Evolutionary conservation across 2,113 vertebrate species (phyloP), one percentile per base, ranked within the genome.

Genomic region (Amphiprion percula): DNA sequence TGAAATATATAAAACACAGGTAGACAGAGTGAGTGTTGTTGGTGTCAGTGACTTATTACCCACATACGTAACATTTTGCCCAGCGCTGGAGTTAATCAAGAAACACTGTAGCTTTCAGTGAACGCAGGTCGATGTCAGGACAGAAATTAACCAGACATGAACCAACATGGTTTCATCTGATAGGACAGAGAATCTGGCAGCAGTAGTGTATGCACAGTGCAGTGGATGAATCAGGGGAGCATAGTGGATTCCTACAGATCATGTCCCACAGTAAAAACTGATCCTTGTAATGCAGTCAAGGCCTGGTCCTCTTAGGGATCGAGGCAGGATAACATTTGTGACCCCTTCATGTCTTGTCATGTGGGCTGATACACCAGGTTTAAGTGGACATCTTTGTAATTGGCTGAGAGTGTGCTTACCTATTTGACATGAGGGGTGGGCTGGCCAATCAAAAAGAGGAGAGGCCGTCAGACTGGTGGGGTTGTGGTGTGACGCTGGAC

Each of bases 381-480:
- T 60, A 0, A n/a, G n/a, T 15, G 12, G 4, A 26, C 9, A 55
- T 14, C 3, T 17, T 59, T 46, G 52, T 56, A 46, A 94, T 77
- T 92, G 93, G 90, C 39, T 41, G 10, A 21, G 47, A 60, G 1
- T 3, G 23, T 46, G 24, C 65, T 65, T 49, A 79, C 71, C 64
- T 80, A 44, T 23, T 62, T 82, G 82, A 82, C 24, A 77, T 21
- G 54, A 66, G 37, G 28, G 8, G 7, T 24, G 61, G 5, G 44
- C 11, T 0, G 37, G 46, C 93, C 88, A 94, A 88, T 93, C 74
- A 61, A 64, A n/a, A 14, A n/a, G 28, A 23, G 5, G 44, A 50
- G 24, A 49, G 15, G 39, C 24, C 19, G 21, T 59, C 46, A 26
- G 52, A n/a, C 24, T 50, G 37, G 21, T 16, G 16, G 4, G 61